Conservation (phyloP, 2,113 vertebrate species). For the Neoarius graeffei region DNA sequence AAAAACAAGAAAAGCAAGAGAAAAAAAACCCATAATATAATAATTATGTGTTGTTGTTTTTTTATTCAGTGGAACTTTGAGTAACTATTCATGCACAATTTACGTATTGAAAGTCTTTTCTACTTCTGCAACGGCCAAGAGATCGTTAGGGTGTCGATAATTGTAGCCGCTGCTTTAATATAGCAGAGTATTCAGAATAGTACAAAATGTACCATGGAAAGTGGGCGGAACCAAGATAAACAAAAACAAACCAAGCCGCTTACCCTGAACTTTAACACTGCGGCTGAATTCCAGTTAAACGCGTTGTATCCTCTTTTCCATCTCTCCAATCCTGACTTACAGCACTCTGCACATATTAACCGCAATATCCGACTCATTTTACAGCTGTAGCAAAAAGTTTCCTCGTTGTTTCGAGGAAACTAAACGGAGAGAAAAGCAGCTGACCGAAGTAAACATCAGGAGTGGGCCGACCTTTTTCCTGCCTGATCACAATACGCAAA, state of each 20-base stretch:
- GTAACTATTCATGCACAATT: no score
- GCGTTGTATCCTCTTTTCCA: slow-evolving; percentile 45
- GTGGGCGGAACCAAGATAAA: not conserved
- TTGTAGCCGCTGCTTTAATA: no score
- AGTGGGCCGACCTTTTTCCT: not conserved
- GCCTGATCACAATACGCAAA: not conserved
- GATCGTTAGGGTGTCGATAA: no score
- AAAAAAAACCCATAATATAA: no score
- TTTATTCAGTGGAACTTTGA: no score
- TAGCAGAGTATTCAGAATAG: not conserved
- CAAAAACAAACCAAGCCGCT: slow-evolving; percentile 37
- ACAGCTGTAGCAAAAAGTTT: not conserved
- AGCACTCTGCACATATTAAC: slow-evolving; percentile 38
- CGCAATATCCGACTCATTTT: slow-evolving; percentile 52
- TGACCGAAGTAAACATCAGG: slow-evolving; percentile 2
- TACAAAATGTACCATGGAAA: not conserved
- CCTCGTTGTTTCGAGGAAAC: slow-evolving; percentile 15
- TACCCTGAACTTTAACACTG: slow-evolving; percentile 46
- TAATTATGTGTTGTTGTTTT: no score
- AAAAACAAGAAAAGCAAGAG: no score
- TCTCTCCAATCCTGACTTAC: slow-evolving; percentile 44
- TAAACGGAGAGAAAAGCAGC: not conserved
- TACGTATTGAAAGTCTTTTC: no score
- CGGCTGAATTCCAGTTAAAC: not conserved
- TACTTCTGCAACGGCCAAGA: no score